These are phyloP conservation scores for Buphagus erythrorhynchus DNA, from an alignment of 2,797 vertebrate genomes.

Conservation along the genomic window DNA sequence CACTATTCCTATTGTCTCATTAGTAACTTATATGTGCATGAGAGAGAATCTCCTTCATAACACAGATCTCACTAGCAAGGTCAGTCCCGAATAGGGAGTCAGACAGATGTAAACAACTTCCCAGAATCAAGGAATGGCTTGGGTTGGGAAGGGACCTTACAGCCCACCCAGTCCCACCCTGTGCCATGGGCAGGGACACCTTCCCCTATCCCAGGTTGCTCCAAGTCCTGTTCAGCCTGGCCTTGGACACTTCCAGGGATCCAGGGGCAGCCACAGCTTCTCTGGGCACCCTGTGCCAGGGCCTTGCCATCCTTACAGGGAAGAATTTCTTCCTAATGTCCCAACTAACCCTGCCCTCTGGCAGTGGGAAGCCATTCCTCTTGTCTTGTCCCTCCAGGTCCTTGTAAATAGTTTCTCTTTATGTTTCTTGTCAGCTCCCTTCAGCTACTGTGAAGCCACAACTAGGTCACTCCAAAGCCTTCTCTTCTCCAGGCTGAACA, in stretches of 20 bases:
- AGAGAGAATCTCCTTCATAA: not conserved
- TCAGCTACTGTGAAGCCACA: not conserved
- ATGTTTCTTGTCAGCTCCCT: not conserved
- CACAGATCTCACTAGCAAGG: not conserved
- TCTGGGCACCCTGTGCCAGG: not conserved
- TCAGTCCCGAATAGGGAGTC: not conserved
- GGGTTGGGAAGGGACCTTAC: not conserved
- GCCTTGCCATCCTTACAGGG: fast-evolving
- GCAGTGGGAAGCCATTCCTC: not conserved
- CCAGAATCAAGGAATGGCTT: not conserved
- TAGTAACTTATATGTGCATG: not conserved
- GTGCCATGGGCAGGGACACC: not conserved
- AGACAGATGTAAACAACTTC: not conserved
- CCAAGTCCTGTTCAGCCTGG: fast-evolving
- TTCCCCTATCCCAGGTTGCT: fast-evolving
- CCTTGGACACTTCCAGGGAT: not conserved
- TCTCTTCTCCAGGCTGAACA: not conserved
- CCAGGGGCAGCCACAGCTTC: not conserved
- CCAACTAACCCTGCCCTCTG: fast-evolving
- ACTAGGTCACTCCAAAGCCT: not conserved
- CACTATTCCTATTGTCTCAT: not conserved
- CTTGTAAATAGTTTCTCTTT: too few relatives aligned
- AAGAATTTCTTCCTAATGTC: fast-evolving
- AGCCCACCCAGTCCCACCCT: fast-evolving
- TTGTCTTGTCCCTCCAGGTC: not conserved